These are phyloP conservation scores for Phalacrocorax carbo DNA, from an alignment of 2,113 vertebrate genomes.

Conservation along the genomic window DNA sequence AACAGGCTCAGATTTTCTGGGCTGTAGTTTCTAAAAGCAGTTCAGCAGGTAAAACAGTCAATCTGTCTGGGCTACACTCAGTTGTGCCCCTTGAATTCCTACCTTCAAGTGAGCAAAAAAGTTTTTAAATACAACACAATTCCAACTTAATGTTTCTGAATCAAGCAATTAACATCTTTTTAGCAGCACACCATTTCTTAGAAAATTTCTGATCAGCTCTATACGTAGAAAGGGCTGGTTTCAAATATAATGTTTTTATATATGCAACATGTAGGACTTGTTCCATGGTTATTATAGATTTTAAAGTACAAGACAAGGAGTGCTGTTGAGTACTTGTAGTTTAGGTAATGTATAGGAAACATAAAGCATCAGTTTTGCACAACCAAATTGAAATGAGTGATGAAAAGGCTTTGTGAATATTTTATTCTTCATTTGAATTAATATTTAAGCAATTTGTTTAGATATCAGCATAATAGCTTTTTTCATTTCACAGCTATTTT, in stretches of 20 bases:
- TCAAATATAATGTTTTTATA: not conserved
- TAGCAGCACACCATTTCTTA: not conserved
- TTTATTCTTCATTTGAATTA: not conserved
- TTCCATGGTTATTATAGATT: not conserved
- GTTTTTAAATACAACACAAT: not conserved
- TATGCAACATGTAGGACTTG: fast-evolving
- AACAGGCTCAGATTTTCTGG: not conserved
- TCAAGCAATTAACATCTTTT: not conserved
- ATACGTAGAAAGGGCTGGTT: not conserved
- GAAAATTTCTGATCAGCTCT: not conserved
- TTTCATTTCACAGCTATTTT: not conserved
- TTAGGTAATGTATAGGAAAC: not conserved
- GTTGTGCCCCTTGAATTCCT: not conserved
- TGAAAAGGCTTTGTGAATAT: not conserved
- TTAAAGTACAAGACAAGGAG: not conserved
- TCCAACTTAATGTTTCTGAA: not conserved
- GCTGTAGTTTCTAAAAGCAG: not conserved
- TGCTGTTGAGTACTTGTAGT: not conserved
- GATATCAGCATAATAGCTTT: not conserved
- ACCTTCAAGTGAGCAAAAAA: not conserved
- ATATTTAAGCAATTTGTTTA: not conserved
- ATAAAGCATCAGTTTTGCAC: not conserved
- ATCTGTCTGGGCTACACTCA: not conserved
- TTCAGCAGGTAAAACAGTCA: not conserved
- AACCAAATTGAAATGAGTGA: not conserved